Base-by-base conservation (phyloP, 2,888 invertebrate species). In the Drosophila silvestris region DNA sequence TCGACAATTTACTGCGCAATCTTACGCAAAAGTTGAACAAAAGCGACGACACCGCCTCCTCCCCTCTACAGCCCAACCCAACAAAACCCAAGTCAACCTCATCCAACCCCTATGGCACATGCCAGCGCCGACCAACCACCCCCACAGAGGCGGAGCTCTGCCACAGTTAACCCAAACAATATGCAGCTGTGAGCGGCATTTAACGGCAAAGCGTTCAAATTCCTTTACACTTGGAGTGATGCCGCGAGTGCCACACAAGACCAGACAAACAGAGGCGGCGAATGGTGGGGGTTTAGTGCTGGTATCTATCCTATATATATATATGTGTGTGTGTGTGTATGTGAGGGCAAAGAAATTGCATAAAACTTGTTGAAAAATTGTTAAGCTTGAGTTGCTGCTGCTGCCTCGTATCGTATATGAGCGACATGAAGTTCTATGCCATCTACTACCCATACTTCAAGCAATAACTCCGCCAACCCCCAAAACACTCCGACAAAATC, bases 1-100 rank as follows among this genome's bases (percentile, higher is more conserved):
- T 90, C 90, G 83, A 89, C 91, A 91, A 91, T 91, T 91, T 91
- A 91, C 89, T 90, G 91, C 91, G 91, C 91, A 90, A 90, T 91
- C 91, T 91, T 90, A 90, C 81, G 91, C 82, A 89, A 91, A 91
- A 84, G 88, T 90, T 86, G 71, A 90, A 91, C 91, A 90, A 88
- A 88, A 87, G 91, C 89, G 75, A 79, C 69, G 73, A 41, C 22
- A 51, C 67, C 63, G 52, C 63, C 52, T 32, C 37, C 56, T 39
- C 59, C 33, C 22, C 53, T 37, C 19, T 5, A 16, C 32, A 22
- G 30, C 12, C 9, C 39, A 47, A 14, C 7, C 22, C 47, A 26
- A 7, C 47, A 4, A 7, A 47, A 9, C 47, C 47, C 26, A 47
- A 28, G 12, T 12, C 12, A 16, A 26, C 22, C 53, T n/a, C 10